Evolutionary conservation across 2,113 vertebrate species (phyloP).

Genomic region (Nothocercus nigrocapillus): DNA sequence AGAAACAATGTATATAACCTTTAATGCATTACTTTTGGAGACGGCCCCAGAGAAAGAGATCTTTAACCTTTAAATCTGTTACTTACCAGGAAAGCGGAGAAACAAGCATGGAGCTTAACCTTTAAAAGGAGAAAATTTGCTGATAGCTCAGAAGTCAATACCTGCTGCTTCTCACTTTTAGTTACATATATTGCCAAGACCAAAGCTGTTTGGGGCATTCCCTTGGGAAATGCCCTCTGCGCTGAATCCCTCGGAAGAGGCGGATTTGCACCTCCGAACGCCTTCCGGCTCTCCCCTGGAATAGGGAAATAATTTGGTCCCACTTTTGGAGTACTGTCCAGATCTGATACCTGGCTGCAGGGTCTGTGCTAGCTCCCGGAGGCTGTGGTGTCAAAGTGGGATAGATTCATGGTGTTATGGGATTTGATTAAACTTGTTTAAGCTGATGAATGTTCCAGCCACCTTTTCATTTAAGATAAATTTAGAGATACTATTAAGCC

Average conservation of each 20-base stretch:
- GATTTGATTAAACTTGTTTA: not conserved
- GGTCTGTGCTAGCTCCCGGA: not conserved
- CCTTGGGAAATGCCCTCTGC: not conserved
- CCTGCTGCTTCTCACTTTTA: not conserved
- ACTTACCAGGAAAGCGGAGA: not conserved
- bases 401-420: not conserved
- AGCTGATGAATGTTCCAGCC: not conserved
- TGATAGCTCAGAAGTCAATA: not conserved
- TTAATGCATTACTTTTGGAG: not conserved
- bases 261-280: too few relatives aligned
- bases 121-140: not conserved
- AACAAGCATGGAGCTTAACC: not conserved
- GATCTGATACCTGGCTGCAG: not conserved
- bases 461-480: conserved; percentile 13
- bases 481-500: conserved; percentile 10
- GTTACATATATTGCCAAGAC: not conserved
- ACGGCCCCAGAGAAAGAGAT: not conserved
- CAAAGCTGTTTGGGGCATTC: not conserved
- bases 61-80: conserved; percentile 31
- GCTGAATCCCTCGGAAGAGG: not conserved
- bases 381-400: not conserved
- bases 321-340: rapidly evolving
- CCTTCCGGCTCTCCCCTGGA: not conserved
- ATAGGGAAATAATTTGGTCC: rapidly evolving
- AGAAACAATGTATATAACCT: not conserved